phyloP scores from a whole-genome alignment of 2,113 vertebrate species.

The Calonectris borealis region DNA sequence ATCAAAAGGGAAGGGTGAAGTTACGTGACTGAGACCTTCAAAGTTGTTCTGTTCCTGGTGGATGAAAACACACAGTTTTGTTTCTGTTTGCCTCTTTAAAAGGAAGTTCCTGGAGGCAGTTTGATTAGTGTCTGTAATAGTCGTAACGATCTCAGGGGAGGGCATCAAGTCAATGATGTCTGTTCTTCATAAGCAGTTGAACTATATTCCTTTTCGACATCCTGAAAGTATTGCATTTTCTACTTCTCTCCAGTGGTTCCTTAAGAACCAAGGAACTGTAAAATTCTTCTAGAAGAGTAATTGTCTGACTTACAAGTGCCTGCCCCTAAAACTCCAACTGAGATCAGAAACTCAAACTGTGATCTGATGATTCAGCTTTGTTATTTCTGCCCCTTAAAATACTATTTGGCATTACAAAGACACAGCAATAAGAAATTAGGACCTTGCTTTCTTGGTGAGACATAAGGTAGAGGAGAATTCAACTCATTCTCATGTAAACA shows the following conservation, averaged over 20 bases:
- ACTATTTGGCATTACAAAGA: background rate
- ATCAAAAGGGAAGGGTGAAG: background rate
- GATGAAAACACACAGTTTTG: background rate
- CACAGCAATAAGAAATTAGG: background rate
- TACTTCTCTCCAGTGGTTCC: background rate
- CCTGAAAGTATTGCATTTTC: background rate
- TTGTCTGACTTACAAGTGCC: background rate
- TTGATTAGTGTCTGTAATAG: background rate
- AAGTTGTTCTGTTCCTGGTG: background rate
- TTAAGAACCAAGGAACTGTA: background rate
- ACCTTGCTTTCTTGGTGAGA: background rate
- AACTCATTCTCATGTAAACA: background rate
- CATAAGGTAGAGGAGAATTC: background rate
- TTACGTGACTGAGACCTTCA: background rate
- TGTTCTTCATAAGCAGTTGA: background rate
- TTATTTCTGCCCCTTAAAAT: background rate
- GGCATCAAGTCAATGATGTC: background rate
- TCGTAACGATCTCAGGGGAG: background rate
- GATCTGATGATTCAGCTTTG: conserved; percentile 8
- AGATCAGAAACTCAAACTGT: background rate
- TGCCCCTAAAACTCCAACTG: background rate
- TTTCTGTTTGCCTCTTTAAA: background rate
- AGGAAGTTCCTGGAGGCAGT: background rate
- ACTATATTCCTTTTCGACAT: background rate
- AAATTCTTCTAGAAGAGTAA: background rate